These are phyloP conservation scores for Bolinopsis microptera DNA, from an alignment of 37 sponge, comb jelly and placozoan genomes.

Conservation along the genomic window DNA sequence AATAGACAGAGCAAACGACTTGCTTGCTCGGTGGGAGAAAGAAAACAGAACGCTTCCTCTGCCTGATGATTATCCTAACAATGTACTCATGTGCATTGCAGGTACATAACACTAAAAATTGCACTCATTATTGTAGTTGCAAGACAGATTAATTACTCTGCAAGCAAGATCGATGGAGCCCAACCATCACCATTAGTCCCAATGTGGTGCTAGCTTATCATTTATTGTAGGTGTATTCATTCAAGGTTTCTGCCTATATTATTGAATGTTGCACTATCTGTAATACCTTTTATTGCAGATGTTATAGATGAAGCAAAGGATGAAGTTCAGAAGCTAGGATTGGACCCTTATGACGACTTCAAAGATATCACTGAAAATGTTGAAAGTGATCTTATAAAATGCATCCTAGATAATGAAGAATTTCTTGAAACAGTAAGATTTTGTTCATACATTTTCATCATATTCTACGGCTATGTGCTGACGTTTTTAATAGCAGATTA, in stretches of 20 bases:
- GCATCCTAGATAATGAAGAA: neutral
- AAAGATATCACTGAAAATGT: constrained; percentile 48
- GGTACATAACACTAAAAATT: neutral
- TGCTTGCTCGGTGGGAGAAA: neutral
- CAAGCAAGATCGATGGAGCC: too few relatives aligned
- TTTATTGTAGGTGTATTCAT: too few relatives aligned
- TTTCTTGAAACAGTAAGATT: constrained; percentile 25
- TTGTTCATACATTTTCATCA: too few relatives aligned
- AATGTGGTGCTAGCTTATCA: too few relatives aligned
- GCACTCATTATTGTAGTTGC: too few relatives aligned
- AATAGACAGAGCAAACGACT: neutral
- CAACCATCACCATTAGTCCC: too few relatives aligned
- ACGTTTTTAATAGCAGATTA: too few relatives aligned
- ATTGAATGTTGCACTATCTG: too few relatives aligned
- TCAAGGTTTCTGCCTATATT: too few relatives aligned
- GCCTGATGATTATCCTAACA: neutral
- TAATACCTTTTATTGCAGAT: too few relatives aligned
- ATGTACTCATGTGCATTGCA: constrained; percentile 18
- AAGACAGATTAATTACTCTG: too few relatives aligned
- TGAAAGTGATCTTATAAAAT: constrained; percentile 12
- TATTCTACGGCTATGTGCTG: too few relatives aligned
- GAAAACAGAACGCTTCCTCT: neutral
- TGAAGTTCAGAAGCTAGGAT: neutral
- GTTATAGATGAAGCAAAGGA: constrained; percentile 35
- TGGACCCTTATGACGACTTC: constrained; percentile 54